These are phyloP conservation scores for Xylocampa areola DNA, from an alignment of 2,888 invertebrate species.

Conservation along the genomic window DNA sequence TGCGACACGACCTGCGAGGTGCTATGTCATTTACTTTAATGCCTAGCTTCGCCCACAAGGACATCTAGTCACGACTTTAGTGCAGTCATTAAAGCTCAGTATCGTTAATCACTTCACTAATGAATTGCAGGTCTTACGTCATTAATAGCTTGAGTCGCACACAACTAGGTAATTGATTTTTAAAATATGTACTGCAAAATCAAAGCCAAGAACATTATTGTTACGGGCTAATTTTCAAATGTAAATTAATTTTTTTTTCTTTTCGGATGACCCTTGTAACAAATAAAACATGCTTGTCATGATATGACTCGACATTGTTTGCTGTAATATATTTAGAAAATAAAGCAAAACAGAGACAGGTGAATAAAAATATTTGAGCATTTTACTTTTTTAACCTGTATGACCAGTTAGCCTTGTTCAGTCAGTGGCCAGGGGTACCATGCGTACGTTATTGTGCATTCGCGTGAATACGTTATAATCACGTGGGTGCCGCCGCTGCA, in stretches of 20 bases:
- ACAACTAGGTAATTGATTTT: background rate
- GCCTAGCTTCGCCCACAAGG: constrained; percentile 24
- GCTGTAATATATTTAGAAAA: too few species aligned
- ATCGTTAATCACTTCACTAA: constrained; percentile 33
- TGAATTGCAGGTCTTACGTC: constrained; percentile 24
- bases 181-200: too few species aligned
- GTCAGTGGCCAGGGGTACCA: constrained; percentile 37
- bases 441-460: constrained; percentile 62
- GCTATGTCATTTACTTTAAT: constrained; percentile 39
- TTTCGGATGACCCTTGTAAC: too few species aligned
- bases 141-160: constrained; percentile 2
- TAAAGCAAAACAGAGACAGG: too few species aligned
- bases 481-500: constrained; percentile 46
- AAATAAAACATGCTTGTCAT: too few species aligned
- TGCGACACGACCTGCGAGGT: constrained; percentile 27
- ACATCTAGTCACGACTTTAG: constrained; percentile 34
- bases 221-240: too few species aligned
- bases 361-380: too few species aligned
- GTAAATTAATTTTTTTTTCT: too few species aligned
- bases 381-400: constrained; percentile 2
- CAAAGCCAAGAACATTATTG: too few species aligned
- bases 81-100: constrained; percentile 45
- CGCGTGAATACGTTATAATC: constrained; percentile 64
- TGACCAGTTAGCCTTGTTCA: constrained; percentile 11
- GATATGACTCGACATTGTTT: too few species aligned